These are phyloP conservation scores for Pedetes capensis DNA, from an alignment of 2,113 vertebrate genomes.

Conservation along the genomic window DNA sequence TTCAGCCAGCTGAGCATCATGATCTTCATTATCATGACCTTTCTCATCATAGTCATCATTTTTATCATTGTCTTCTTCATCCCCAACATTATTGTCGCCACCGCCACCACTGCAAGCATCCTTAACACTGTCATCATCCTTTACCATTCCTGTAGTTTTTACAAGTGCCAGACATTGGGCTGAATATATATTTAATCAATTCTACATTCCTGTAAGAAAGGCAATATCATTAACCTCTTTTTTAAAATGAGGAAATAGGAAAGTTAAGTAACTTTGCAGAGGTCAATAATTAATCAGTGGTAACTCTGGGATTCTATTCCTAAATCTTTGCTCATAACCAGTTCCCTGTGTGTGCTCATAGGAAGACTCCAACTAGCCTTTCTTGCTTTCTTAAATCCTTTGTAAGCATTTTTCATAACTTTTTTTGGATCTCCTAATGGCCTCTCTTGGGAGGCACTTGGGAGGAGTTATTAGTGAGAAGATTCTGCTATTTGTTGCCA, in stretches of 20 bases:
- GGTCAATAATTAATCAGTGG: background rate
- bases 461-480: conserved; percentile 60
- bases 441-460: conserved; percentile 61
- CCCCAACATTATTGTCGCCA: too few relatives aligned
- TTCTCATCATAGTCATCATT: background rate
- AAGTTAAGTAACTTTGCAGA: conserved; percentile 4
- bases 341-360: conserved; percentile 4
- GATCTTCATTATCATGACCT: background rate
- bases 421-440: conserved; percentile 58
- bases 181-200: background rate
- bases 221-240: background rate
- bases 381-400: background rate
- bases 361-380: background rate
- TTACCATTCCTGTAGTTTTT: background rate
- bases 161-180: background rate
- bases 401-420: conserved; percentile 61
- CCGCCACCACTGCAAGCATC: background rate
- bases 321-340: conserved; percentile 36
- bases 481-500: conserved; percentile 66
- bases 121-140: too few relatives aligned
- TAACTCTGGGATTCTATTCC: conserved; percentile 2
- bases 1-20: background rate
- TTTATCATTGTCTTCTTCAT: background rate
- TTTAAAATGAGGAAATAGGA: background rate
- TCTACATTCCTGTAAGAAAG: background rate